Base-by-base conservation (phyloP, 2,113 vertebrate genomes). In the Limnothrissa miodon region DNA sequence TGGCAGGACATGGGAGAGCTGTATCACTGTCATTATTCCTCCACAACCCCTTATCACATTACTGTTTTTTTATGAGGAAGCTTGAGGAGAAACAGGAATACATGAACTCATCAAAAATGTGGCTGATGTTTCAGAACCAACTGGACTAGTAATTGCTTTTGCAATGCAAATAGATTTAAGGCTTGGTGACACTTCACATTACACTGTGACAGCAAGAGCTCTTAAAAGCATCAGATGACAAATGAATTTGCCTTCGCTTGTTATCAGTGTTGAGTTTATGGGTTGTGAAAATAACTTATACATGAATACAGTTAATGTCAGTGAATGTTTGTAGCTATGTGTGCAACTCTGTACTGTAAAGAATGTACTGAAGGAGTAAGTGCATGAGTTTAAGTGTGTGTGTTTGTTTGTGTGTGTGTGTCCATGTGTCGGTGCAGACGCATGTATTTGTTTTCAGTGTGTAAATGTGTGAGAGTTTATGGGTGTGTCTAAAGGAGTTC, bases 251-350 rank as follows among this genome's bases (percentile, higher is more conserved):
- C 25, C 66, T 74, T 13, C 4, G 29, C 66, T 15, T 74, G 66
- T 74, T 74, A 74, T 74, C 66, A 36, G 66, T 17, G 66, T 5
- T 74, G 66, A 74, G 29, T 74, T 74, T 74, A 74, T 13, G 66
- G 11, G 11, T 33, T 74, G 66, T 4, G 66, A 36, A 74, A 36
- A 74, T 21, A 36, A 36, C 19, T 74, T 4, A 33, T 4, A 74
- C 66, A 36, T 74, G 29, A 74, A 33, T 74, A 74, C 33, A 74
- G 66, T 19, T 33, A 2, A 36, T 74, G 33, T 74, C 29, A 36
- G 66, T 74, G 59, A 10, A 29, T 15, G 15, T 29, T 70, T 70
- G 62, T 70, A 29, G 9, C 8, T 36, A 10, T 70, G 62, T 70
- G 56, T 62, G 59, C 29, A n/a, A 9, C 1, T 29, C 1, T 59